Evolutionary conservation across 2,888 invertebrate genomes (phyloP), one percentile per base, ranked within the genome.

Genomic region (Heliconius ismenius): DNA sequence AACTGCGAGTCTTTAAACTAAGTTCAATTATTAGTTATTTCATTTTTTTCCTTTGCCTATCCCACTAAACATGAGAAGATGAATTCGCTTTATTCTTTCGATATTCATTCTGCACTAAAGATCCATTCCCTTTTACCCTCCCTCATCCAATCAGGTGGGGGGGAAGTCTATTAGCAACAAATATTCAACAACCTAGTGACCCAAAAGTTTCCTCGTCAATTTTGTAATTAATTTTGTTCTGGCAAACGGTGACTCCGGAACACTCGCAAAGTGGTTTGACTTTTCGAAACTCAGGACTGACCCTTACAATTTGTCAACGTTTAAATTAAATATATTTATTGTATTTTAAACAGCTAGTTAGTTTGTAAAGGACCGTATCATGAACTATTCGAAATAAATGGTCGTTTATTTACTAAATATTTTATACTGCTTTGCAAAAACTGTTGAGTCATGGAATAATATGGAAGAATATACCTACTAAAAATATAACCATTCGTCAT

Each of bases 131-230:
- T 81, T 81, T 81, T 79, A 82, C 82, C 84, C 82, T 84, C 84
- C 83, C 81, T 85, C 82, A 43, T 11, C 11, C 39, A 68, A 73
- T 70, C 89, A 89, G 89, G 89, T 90, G 86, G 88, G 86, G 86
- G 86, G 87, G 86, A 90, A 91, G 91, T 91, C 91, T 91, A 92
- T 92, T 92, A 92, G 89, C 90, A 89, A 89, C 92, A 91, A 91
- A 92, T 92, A 92, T 89, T 88, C 87, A 83, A 88, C 87, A 86
- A 84, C 86, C 85, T 88, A 85, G 88, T 87, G 86, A 87, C 90
- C 91, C 90, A 84, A 90, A 92, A 91, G 86, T 91, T 91, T 87
- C 84, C 85, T 85, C 84, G 89, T 89, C 91, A 90, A 91, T 91
- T 91, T 88, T 86, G 89, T 92, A 90, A 92, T 91, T 91, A 91